phyloP scores from a whole-genome alignment of 2,888 invertebrate species.

The Pantelozetes paolii region DNA sequence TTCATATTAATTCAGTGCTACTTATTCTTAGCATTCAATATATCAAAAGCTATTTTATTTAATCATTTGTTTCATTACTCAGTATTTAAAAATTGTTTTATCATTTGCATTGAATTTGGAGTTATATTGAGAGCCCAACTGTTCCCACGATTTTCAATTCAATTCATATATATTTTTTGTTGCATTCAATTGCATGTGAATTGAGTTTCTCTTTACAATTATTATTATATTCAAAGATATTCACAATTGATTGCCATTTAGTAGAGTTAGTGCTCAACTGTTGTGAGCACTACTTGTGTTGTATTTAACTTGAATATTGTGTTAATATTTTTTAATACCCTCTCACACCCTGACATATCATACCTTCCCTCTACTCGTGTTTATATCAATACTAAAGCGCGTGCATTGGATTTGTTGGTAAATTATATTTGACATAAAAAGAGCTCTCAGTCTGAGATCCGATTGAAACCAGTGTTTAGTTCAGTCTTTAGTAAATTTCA shows the following conservation, averaged over 20 bases:
- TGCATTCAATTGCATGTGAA: not conserved
- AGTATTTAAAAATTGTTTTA: not conserved
- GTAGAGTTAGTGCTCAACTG: not conserved
- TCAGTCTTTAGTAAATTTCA: not conserved
- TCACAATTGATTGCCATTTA: conserved; percentile 3
- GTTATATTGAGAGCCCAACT: not conserved
- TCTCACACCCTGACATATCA: not conserved
- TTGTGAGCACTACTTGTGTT: not conserved
- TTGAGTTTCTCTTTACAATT: not conserved
- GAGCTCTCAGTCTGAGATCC: not conserved
- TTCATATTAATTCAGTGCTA: too few species aligned
- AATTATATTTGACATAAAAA: conserved; percentile 18
- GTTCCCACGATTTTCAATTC: conserved; percentile 8
- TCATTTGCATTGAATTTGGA: not conserved
- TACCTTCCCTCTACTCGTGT: not conserved
- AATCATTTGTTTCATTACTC: not conserved
- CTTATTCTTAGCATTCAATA: too few species aligned
- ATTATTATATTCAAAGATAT: not conserved
- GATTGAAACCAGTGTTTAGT: conserved; percentile 25
- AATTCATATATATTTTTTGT: not conserved
- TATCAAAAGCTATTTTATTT: not conserved
- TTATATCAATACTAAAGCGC: conserved; percentile 3
- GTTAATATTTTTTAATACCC: conserved; percentile 15
- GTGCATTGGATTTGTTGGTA: conserved; percentile 16
- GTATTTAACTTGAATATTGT: conserved; percentile 19